Percentiles rank a stretch among this genome's conserved stretches.
Evolutionary conservation across 1,140 invertebrate genomes (phyloP).

Genomic region (Oryzaephilus surinamensis): DNA sequence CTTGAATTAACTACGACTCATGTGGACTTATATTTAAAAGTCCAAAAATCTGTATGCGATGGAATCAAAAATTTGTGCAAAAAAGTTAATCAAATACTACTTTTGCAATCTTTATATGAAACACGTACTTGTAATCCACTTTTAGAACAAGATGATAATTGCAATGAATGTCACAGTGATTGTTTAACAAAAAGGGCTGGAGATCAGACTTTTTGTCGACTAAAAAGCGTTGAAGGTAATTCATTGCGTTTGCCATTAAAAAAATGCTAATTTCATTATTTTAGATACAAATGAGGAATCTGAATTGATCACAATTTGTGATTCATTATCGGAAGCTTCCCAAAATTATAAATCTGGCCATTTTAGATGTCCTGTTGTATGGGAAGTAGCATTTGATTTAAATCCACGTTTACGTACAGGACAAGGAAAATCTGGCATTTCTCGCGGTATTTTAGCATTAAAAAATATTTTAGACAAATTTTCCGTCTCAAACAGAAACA

Average conservation of each 20-base stretch:
- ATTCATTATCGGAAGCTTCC: conserved; percentile 38
- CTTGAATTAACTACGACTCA: conserved; percentile 42
- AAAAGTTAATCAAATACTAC: conserved; percentile 60
- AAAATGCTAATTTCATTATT: conserved; percentile 1
- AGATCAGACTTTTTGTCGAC: conserved; percentile 17
- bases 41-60: conserved; percentile 43
- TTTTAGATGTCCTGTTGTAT: conserved; percentile 64
- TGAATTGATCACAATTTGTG: conserved; percentile 16
- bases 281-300: conserved; percentile 25
- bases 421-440: conserved; percentile 47
- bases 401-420: conserved; percentile 64
- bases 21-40: conserved; percentile 42
- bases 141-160: conserved; percentile 50
- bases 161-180: conserved; percentile 20
- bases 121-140: conserved; percentile 59
- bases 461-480: conserved; percentile 59
- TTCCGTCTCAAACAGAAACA: conserved; percentile 62
- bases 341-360: conserved; percentile 50
- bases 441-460: conserved; percentile 52
- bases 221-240: conserved; percentile 30
- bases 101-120: conserved; percentile 60
- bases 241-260: conserved; percentile 2
- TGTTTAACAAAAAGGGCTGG: conserved; percentile 15
- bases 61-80: conserved; percentile 52
- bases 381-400: conserved; percentile 57